Base-by-base conservation (phyloP, 2,797 vertebrate species). In the Enoplosus armatus region DNA sequence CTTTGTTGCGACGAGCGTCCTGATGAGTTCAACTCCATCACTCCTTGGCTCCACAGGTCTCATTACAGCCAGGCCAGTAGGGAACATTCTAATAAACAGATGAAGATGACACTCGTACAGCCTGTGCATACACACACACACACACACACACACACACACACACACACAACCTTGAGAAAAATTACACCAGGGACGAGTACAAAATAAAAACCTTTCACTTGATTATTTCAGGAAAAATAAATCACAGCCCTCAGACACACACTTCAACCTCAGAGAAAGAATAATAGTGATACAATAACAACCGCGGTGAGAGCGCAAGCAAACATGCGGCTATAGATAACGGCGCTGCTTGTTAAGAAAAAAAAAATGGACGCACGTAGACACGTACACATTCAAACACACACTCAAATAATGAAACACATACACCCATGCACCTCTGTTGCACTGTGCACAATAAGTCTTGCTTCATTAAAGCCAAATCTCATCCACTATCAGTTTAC, bases 401-500 rank as follows among this genome's bases (percentile, higher is more conserved):
- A 80, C 86, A 71, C 77, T 61, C 9, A 8, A 68, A 87, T 89
- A 88, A 85, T 90, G 81, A 90, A 84, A 78, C 83, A 59, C 80
- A 78, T 29, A 84, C 86, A 86, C 85, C 56, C 75, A 20, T 80
- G 68, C 82, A 83, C 89, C 86, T 93, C 85, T 86, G 92, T 82
- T 87, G 88, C 85, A 55, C 72, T 84, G 92, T 64, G 88, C 90
- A 89, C 93, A 95, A 94, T 94, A 93, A 93, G 93, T 94, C 93
- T 92, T 92, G 93, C 89, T 95, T 95, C 94, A 95, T 95, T 95
- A 95, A 94, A 95, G 94, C 90, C 89, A 93, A 90, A 95, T 94
- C 93, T 94, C 94, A 95, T 94, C 93, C 92, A 83, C 94, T 90
- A 94, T 95, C 92, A 94, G 92, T 94, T 95, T 93, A 94, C 93